Evolutionary conservation across 1,140 invertebrate genomes (phyloP).

Genomic region (Papilio aristodemus): DNA sequence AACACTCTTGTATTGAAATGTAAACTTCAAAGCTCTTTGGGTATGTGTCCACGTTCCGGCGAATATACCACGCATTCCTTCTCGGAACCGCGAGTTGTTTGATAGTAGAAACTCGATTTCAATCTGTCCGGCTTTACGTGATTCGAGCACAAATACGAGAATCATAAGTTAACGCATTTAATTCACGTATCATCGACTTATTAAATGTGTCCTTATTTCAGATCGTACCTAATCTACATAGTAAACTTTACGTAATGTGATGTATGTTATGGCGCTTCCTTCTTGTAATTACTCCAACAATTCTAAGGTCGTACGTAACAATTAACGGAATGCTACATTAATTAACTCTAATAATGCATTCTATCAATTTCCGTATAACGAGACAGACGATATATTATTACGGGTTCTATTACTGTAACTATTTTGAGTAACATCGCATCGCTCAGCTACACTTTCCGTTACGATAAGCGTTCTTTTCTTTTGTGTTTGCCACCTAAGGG

Average conservation of each 20-base stretch:
- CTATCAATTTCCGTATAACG: background rate
- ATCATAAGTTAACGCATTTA: conserved; percentile 11
- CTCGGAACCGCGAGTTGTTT: conserved; percentile 7
- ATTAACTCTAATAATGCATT: background rate
- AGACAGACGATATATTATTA: background rate
- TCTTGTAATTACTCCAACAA: background rate
- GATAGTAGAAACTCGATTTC: conserved; percentile 30
- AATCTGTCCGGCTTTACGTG: conserved; percentile 32
- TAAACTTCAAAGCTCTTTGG: too few species aligned
- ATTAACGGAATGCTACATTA: background rate
- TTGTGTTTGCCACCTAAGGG: too few species aligned
- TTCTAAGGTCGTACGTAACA: conserved; percentile 4
- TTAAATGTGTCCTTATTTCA: background rate
- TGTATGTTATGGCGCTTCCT: conserved; percentile 6
- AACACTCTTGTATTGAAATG: too few species aligned
- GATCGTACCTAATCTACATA: conserved; percentile 5
- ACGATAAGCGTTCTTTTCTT: too few species aligned
- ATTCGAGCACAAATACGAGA: conserved; percentile 29
- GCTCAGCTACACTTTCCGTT: too few species aligned
- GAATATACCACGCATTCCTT: conserved; percentile 8
- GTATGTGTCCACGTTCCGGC: background rate
- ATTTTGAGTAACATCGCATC: too few species aligned
- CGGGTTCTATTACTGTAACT: too few species aligned
- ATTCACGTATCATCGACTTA: conserved; percentile 20
- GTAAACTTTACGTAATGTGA: conserved; percentile 4